Evolutionary conservation across 2,797 vertebrate genomes (phyloP).

Genomic region (Alcedo quadribrachys): DNA sequence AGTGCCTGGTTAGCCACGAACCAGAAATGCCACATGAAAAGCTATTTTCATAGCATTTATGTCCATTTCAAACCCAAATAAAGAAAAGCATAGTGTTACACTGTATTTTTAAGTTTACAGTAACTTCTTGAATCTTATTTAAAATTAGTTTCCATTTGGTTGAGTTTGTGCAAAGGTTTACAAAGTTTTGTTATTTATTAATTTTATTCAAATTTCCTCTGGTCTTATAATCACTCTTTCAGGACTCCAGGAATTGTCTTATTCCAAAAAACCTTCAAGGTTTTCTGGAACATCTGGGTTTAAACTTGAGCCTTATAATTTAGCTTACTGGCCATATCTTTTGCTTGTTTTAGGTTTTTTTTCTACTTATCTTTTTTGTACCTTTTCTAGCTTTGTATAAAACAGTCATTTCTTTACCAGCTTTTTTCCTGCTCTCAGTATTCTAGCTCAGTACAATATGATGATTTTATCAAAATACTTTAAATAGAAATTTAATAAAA

Average conservation of each 20-base stretch:
- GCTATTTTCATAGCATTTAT: not conserved
- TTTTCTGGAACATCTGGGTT: not conserved
- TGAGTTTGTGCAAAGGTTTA: not conserved
- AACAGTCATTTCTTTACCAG: not conserved
- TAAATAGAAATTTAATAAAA: not conserved
- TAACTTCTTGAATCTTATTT: not conserved
- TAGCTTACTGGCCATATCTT: not conserved
- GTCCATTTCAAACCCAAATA: not conserved
- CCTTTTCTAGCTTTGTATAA: not conserved
- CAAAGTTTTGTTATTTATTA: not conserved
- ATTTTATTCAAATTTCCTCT: not conserved
- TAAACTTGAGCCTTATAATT: not conserved
- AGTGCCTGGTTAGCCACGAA: not conserved
- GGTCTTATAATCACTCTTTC: not conserved
- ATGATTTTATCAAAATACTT: not conserved
- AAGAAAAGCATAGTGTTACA: not conserved
- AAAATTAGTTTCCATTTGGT: not conserved
- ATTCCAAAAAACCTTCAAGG: not conserved
- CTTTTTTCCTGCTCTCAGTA: not conserved
- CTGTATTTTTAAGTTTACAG: not conserved
- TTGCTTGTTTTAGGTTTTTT: constrained; percentile 12
- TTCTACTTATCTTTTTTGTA: not conserved
- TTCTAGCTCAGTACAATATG: not conserved
- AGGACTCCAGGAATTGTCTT: not conserved
- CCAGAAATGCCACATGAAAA: constrained; percentile 12